These are phyloP conservation scores for Drosophila buzzatii DNA, from an alignment of 2,888 invertebrate genomes.

Conservation along the genomic window DNA sequence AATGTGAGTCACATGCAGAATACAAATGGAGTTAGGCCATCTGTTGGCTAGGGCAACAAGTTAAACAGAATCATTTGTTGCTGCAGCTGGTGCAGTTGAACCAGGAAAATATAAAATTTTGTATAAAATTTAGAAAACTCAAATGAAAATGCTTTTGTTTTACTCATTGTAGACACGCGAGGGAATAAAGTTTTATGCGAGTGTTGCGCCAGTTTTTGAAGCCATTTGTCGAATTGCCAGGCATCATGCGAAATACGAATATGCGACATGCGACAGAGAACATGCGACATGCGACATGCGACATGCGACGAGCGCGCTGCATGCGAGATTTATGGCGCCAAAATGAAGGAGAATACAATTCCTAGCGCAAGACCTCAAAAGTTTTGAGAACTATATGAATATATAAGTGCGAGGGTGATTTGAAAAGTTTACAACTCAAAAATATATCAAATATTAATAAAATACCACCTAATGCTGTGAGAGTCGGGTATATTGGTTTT, in stretches of 20 bases:
- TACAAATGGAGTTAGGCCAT: not conserved
- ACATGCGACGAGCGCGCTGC: constrained; percentile 29
- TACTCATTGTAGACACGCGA: constrained; percentile 41
- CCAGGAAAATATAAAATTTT: constrained; percentile 9
- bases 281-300: constrained; percentile 33
- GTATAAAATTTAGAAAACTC: constrained; percentile 21
- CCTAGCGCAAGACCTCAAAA: constrained; percentile 25
- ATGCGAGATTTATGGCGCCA: constrained; percentile 59
- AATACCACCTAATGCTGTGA: not conserved
- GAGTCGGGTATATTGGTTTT: not conserved
- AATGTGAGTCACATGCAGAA: not conserved
- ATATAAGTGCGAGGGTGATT: not conserved
- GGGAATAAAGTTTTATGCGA: constrained; percentile 53
- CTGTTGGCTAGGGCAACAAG: constrained; percentile 45
- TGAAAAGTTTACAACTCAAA: not conserved
- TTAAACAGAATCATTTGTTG: constrained; percentile 21
- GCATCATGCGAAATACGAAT: constrained; percentile 35
- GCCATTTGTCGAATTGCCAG: constrained; percentile 59
- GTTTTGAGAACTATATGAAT: constrained; percentile 16
- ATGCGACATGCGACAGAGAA: constrained; percentile 33
- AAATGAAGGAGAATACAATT: constrained; percentile 13
- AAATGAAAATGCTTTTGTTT: constrained; percentile 8
- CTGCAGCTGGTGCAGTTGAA: not conserved
- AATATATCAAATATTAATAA: not conserved
- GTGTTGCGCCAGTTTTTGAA: constrained; percentile 55